These are phyloP conservation scores for Ammodytes dubius DNA, from an alignment of 2,113 vertebrate genomes.

Conservation along the genomic window DNA sequence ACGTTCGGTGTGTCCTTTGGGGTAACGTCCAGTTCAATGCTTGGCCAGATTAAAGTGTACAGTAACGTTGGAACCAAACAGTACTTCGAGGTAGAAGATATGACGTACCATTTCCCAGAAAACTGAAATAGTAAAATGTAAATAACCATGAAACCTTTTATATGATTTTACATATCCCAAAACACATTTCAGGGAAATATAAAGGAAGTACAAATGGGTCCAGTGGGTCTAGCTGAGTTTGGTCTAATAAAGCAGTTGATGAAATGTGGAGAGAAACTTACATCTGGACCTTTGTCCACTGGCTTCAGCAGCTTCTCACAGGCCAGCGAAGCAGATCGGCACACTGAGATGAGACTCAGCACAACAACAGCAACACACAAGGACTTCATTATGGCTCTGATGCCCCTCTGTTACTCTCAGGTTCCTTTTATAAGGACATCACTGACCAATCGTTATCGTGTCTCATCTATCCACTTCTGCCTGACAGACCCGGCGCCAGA, in stretches of 20 bases:
- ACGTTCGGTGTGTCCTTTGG: not conserved
- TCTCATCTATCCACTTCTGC: not conserved
- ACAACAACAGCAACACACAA: slow-evolving; percentile 39
- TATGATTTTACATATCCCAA: not conserved
- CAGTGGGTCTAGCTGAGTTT: not conserved
- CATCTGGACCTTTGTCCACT: slow-evolving; percentile 15
- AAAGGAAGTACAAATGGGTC: not conserved
- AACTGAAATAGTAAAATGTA: slow-evolving; percentile 30
- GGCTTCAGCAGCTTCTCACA: slow-evolving; percentile 45
- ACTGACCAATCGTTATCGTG: slow-evolving; percentile 36
- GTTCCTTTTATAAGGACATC: slow-evolving; percentile 9
- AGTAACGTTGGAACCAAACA: not conserved
- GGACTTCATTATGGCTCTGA: slow-evolving; percentile 47
- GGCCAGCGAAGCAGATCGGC: slow-evolving; percentile 41
- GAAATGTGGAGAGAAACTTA: slow-evolving; percentile 36
- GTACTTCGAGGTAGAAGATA: rapidly evolving
- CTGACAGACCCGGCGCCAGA: no score
- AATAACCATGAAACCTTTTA: not conserved
- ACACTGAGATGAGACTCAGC: slow-evolving; percentile 46
- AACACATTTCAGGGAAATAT: not conserved
- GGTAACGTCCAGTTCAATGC: rapidly evolving
- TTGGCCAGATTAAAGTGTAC: not conserved
- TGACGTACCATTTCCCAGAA: slow-evolving; percentile 11
- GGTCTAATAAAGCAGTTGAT: not conserved
- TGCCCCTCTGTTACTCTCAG: not conserved